These are phyloP conservation scores for Zaprionus lineosus DNA, from an alignment of 2,888 invertebrate species.

Conservation along the genomic window DNA sequence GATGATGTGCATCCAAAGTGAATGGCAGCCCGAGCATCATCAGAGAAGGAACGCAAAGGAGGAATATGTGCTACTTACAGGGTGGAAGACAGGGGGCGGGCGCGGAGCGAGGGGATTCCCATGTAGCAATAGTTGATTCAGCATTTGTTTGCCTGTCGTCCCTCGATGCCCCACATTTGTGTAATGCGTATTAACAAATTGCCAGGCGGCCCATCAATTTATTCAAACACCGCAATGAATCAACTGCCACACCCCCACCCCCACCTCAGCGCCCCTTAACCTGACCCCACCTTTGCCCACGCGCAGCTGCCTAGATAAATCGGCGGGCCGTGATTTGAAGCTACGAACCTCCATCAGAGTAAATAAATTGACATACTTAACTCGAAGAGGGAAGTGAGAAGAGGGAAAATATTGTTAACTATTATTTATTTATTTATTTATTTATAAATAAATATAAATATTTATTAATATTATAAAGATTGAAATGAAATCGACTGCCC, in stretches of 20 bases:
- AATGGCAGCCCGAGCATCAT: conserved; percentile 19
- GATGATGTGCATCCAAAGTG: conserved; percentile 37
- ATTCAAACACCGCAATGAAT: conserved; percentile 24
- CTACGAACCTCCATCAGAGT: conserved; percentile 29
- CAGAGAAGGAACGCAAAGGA: not conserved
- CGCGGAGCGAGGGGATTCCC: no score
- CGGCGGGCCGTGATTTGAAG: conserved; percentile 17
- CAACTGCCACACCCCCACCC: not conserved
- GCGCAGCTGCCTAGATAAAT: conserved; percentile 10
- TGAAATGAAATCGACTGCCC: no score
- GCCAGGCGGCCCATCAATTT: conserved; percentile 48
- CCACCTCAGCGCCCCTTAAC: not conserved
- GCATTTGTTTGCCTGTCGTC: conserved; percentile 6
- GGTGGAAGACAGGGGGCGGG: not conserved
- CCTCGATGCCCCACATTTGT: conserved; percentile 39
- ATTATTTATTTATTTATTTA: no score
- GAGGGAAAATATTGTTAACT: not conserved
- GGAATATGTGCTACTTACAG: no score
- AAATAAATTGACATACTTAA: conserved; percentile 11
- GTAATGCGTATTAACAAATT: conserved; percentile 48
- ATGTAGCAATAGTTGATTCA: no score
- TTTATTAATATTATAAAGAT: no score
- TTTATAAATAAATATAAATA: no score
- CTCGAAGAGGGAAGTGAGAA: not conserved
- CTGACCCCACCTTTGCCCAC: not conserved